Conservation (phyloP, 1,140 invertebrate species). For the Macrocentrus cingulum region DNA sequence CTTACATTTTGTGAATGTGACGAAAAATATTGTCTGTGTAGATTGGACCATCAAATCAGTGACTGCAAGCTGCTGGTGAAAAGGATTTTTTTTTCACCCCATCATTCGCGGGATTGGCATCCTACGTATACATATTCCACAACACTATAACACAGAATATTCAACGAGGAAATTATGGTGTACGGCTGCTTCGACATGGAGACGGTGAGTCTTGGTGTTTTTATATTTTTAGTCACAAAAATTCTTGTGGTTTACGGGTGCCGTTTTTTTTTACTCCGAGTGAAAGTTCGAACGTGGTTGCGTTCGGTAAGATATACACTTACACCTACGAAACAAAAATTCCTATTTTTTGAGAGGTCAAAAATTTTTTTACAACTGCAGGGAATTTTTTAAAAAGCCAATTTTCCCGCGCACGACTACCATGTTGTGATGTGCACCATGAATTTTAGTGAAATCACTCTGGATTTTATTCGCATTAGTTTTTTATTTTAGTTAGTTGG, state of each 20-base stretch:
- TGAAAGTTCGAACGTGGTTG: background rate
- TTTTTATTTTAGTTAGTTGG: too few species aligned
- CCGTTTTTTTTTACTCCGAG: background rate
- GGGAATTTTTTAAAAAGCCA: too few species aligned
- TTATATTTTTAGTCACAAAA: constrained; percentile 1
- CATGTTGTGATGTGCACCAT: too few species aligned
- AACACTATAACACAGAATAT: background rate
- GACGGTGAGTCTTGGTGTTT: constrained; percentile 43
- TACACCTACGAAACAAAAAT: too few species aligned
- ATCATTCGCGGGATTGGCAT: background rate
- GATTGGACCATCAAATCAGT: background rate
- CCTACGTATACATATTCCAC: too few species aligned
- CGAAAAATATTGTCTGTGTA: background rate
- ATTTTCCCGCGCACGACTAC: too few species aligned
- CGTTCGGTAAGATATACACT: background rate
- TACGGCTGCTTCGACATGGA: constrained; percentile 53
- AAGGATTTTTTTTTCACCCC: background rate
- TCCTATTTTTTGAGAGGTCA: too few species aligned
- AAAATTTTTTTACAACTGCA: too few species aligned
- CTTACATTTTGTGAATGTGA: constrained; percentile 17
- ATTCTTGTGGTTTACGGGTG: background rate
- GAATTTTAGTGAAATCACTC: too few species aligned
- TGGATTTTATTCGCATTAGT: too few species aligned
- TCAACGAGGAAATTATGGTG: constrained; percentile 40
- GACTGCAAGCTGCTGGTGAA: background rate